Percentiles rank a stretch among this genome's conserved stretches.
These are phyloP conservation scores for silkworm (Bombyx mori) DNA, from an alignment of 1,140 invertebrate genomes.

Conservation along the genomic window ASM3026992v2 NC_085110.1:15591501-15592000, in stretches of 20 bases:
- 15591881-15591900: too few species aligned
- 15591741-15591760: slow-evolving; percentile 1
- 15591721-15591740: slow-evolving; percentile 9
- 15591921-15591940: too few species aligned
- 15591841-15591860: too few species aligned
- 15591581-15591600: slow-evolving; percentile 12
- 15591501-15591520: background rate
- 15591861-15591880: too few species aligned
- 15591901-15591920: too few species aligned
- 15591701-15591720: slow-evolving; percentile 5
- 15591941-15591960: too few species aligned
- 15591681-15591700: slow-evolving; percentile 2
- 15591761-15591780: slow-evolving; percentile 1
- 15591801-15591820: too few species aligned
- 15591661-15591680: background rate
- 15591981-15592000: too few species aligned
- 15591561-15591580: slow-evolving; percentile 26
- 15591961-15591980: too few species aligned
- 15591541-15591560: slow-evolving; percentile 9
- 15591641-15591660: slow-evolving; percentile 7
- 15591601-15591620: slow-evolving; percentile 15
- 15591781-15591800: background rate
- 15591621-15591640: slow-evolving; percentile 12
- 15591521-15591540: slow-evolving; percentile 7
- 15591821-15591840: too few species aligned